Conservation (phyloP, 1,140 invertebrate species). For the Globodera ellingtonae region DNA sequence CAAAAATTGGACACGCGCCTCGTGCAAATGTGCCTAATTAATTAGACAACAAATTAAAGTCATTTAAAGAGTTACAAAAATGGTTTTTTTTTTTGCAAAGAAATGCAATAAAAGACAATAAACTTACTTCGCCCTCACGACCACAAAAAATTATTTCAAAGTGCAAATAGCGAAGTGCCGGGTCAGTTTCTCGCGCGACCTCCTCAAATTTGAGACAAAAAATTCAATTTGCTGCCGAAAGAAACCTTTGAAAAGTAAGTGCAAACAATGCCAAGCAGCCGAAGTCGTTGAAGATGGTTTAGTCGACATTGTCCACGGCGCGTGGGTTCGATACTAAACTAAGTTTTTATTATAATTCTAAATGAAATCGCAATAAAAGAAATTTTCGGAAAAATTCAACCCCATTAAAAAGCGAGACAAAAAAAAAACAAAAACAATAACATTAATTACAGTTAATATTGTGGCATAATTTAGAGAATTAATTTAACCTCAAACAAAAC, state of each 20-base stretch:
- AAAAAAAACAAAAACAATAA: no score
- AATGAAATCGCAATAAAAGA: not conserved
- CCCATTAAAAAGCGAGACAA: no score
- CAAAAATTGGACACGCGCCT: conserved; percentile 26
- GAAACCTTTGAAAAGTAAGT: conserved; percentile 28
- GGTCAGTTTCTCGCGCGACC: conserved; percentile 15
- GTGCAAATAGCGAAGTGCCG: conserved; percentile 23
- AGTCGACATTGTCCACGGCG: conserved; percentile 4
- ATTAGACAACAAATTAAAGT: not conserved
- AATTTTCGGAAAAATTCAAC: not conserved
- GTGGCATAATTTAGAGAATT: not conserved
- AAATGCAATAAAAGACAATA: not conserved
- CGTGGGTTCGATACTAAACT: not conserved
- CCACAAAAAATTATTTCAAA: conserved; percentile 33
- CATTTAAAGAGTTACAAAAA: no score
- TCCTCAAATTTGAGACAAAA: not conserved
- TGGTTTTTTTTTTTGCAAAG: not conserved
- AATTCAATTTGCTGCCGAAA: not conserved
- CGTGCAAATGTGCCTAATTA: conserved; percentile 19
- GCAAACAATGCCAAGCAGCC: conserved; percentile 24
- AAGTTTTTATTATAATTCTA: not conserved
- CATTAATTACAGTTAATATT: no score
- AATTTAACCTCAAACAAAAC: conserved; percentile 10
- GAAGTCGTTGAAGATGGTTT: conserved; percentile 20
- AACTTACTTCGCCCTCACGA: conserved; percentile 12